A percentile compares a stretch with the other conserved stretches of the same genome.
phyloP scores from a whole-genome alignment of 2,888 invertebrate genomes.

The Sepioteuthis lessoniana region DNA sequence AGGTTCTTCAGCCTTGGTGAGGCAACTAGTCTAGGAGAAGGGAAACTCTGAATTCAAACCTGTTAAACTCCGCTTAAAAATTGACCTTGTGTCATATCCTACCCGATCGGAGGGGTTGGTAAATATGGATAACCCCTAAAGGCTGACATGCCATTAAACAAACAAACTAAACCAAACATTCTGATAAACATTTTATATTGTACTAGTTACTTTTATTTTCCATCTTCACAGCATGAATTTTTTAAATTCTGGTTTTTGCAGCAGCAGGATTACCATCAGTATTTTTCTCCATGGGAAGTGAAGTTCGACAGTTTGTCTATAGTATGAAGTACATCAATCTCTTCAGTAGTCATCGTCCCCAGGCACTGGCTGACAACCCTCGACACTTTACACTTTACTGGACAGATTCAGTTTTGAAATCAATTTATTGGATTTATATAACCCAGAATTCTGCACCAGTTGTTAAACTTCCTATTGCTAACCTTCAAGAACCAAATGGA shows the following conservation, averaged over 20 bases:
- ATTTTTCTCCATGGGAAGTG: constrained; percentile 87
- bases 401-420: constrained; percentile 93
- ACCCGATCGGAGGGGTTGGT: too few species aligned
- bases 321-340: constrained; percentile 78
- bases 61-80: too few species aligned
- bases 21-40: too few species aligned
- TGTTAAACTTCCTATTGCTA: constrained; percentile 89
- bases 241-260: constrained; percentile 45
- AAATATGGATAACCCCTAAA: too few species aligned
- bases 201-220: too few species aligned
- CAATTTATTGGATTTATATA: constrained; percentile 93
- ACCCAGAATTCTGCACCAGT: constrained; percentile 82
- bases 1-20: too few species aligned
- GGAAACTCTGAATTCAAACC: too few species aligned
- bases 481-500: constrained; percentile 81
- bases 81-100: too few species aligned
- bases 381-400: constrained; percentile 84
- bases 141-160: too few species aligned
- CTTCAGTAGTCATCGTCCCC: constrained; percentile 89
- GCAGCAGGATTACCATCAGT: constrained; percentile 53
- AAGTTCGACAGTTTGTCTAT: constrained; percentile 79
- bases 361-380: constrained; percentile 92
- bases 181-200: too few species aligned
- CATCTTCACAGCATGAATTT: too few species aligned
- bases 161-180: too few species aligned